Evolutionary conservation across 2,888 invertebrate species (phyloP).

Genomic region (Sinodicranocentrus sp.): DNA sequence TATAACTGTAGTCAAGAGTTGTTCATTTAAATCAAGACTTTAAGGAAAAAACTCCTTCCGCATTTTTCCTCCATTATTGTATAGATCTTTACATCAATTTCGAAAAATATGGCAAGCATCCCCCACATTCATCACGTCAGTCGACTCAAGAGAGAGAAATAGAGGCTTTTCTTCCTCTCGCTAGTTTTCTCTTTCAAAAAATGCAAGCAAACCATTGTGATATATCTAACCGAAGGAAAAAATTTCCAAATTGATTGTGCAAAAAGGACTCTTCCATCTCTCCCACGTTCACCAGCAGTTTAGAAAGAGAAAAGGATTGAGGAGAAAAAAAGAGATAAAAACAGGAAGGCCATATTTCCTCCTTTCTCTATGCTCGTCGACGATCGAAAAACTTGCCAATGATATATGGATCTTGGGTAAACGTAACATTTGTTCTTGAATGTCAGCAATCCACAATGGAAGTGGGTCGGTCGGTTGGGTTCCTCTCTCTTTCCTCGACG

Average conservation of each 20-base stretch:
- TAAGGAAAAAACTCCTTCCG: too few species aligned
- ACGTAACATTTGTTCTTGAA: conserved; percentile 72
- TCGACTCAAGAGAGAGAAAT: neutral
- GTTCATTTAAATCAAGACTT: conserved; percentile 46
- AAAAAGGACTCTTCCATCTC: conserved; percentile 39
- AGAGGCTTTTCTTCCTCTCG: conserved; percentile 2
- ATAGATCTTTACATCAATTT: conserved; percentile 32
- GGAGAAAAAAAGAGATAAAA: conserved; percentile 46
- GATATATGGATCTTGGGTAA: conserved; percentile 70
- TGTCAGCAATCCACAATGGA: conserved; percentile 65
- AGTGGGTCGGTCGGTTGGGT: conserved; percentile 61
- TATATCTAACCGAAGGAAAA: conserved; percentile 39
- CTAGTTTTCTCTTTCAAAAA: neutral
- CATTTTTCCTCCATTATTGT: neutral
- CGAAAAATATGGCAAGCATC: conserved; percentile 55
- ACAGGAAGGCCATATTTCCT: conserved; percentile 58
- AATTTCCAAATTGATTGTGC: conserved; percentile 59
- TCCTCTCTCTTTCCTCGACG: conserved; percentile 36
- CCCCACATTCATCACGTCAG: conserved; percentile 54
- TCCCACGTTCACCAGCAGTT: conserved; percentile 1
- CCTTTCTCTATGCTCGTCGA: conserved; percentile 18
- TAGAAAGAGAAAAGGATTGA: conserved; percentile 11
- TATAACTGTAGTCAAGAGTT: conserved; percentile 4
- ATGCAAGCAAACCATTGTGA: conserved; percentile 21
- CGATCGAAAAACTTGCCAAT: conserved; percentile 54